phyloP scores from a whole-genome alignment of 2,797 vertebrate species.

The Aulostomus chinensis region DNA sequence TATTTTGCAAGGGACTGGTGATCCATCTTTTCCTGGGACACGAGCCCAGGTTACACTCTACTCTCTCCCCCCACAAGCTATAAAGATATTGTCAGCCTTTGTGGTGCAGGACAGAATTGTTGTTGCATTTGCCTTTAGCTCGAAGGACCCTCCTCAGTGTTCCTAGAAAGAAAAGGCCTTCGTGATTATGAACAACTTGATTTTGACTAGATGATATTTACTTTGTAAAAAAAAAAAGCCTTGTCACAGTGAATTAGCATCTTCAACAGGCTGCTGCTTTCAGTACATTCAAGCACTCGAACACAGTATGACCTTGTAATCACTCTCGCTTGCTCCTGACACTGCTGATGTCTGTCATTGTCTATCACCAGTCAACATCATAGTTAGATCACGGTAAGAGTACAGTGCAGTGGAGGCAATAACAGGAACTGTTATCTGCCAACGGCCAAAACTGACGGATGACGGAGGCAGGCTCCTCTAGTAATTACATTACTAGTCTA shows the following conservation, averaged over 20 bases:
- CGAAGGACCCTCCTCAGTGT: conserved; percentile 20
- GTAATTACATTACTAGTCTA: no score
- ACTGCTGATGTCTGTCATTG: conserved; percentile 50
- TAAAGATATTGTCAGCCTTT: conserved; percentile 68
- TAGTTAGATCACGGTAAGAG: no score
- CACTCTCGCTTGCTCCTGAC: conserved; percentile 38
- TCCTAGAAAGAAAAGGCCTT: conserved; percentile 25
- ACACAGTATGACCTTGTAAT: conserved; percentile 56
- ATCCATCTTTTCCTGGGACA: conserved; percentile 73
- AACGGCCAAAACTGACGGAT: no score
- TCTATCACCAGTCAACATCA: no score
- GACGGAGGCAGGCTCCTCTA: no score
- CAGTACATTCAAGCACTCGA: conserved; percentile 37
- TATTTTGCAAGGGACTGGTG: conserved; percentile 58
- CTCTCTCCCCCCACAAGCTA: conserved; percentile 45
- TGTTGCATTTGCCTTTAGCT: conserved; percentile 47
- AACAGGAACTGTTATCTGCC: no score
- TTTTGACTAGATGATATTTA: conserved; percentile 5
- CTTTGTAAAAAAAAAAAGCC: conserved; percentile 16
- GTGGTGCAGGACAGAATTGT: conserved; percentile 47
- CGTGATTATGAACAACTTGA: conserved; percentile 20
- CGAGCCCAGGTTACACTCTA: conserved; percentile 64
- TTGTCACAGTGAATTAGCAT: conserved; percentile 30
- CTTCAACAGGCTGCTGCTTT: conserved; percentile 43
- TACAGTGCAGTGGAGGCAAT: no score